Conservation (phyloP, 2,888 invertebrate species). For the Apodemia mormo region DNA sequence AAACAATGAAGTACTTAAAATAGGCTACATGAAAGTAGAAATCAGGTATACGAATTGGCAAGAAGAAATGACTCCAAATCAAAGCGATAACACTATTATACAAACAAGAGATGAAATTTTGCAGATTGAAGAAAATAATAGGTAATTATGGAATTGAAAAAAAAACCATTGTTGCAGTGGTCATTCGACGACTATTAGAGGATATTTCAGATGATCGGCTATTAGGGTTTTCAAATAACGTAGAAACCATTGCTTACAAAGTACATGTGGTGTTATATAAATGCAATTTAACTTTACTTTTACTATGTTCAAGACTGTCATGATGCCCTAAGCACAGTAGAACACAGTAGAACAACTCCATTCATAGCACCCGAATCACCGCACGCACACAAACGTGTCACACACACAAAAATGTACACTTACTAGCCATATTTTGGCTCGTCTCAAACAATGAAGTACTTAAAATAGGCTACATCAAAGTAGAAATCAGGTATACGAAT, state of each 20-base stretch:
- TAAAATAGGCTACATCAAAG: not conserved
- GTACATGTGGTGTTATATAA: not conserved
- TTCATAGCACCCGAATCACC: too few relatives aligned
- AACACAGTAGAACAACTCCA: too few relatives aligned
- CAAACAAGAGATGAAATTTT: constrained; percentile 1
- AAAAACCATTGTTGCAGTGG: constrained; percentile 13
- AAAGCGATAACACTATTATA: not conserved
- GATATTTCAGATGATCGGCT: constrained; percentile 6
- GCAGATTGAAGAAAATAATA: constrained; percentile 7
- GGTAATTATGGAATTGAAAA: constrained; percentile 4
- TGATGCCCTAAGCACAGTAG: too few relatives aligned
- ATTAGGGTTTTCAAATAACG: constrained; percentile 10
- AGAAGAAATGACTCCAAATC: not conserved
- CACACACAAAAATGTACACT: not conserved
- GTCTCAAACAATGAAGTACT: not conserved
- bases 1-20: not conserved
- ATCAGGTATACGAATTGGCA: not conserved
- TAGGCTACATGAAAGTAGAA: not conserved
- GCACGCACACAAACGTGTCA: not conserved
- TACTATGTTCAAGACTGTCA: too few relatives aligned
- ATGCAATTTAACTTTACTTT: not conserved
- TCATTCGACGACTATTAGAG: constrained; percentile 15
- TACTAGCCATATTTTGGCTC: not conserved
- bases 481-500: not conserved
- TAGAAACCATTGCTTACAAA: not conserved